Percentiles rank a stretch among this genome's conserved stretches.
These are phyloP conservation scores for Rhaphigaster nebulosa DNA, from an alignment of 2,888 invertebrate species.

Conservation along the genomic window DNA sequence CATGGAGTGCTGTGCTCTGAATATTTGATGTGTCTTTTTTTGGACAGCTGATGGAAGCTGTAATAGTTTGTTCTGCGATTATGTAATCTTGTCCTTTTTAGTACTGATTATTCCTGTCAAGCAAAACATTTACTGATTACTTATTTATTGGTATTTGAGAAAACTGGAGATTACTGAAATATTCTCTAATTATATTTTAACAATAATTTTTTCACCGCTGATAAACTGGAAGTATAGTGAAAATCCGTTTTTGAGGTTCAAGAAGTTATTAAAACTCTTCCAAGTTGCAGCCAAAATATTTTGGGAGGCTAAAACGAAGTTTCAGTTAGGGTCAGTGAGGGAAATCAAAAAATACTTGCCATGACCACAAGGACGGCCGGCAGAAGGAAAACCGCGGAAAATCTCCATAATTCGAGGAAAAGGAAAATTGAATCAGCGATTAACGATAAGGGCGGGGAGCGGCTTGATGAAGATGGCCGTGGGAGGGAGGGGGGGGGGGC, in stretches of 20 bases:
- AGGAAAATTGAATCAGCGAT: conserved; percentile 44
- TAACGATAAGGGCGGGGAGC: conserved; percentile 39
- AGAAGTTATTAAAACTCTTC: neutral
- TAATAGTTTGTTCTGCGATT: too few species aligned
- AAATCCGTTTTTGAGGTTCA: neutral
- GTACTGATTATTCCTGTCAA: too few species aligned
- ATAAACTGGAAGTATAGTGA: neutral
- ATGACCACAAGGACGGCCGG: neutral
- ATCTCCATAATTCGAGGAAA: conserved; percentile 33
- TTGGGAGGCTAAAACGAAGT: neutral
- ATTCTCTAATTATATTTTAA: too few species aligned
- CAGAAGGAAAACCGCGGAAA: neutral
- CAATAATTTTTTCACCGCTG: too few species aligned
- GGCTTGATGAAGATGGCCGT: neutral
- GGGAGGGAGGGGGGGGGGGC: neutral
- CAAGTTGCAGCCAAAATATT: neutral
- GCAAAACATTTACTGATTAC: too few species aligned
- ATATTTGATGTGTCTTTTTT: too few species aligned
- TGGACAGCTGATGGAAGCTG: too few species aligned
- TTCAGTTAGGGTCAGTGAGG: neutral
- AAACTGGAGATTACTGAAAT: too few species aligned
- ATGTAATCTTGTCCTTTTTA: too few species aligned
- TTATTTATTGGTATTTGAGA: too few species aligned
- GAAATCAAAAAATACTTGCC: conserved; percentile 6
- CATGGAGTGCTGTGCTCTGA: too few species aligned